Percentiles rank a stretch among this genome's conserved stretches.
These are phyloP conservation scores for Neodiprion pinetum DNA, from an alignment of 1,140 invertebrate genomes.

Conservation along the genomic window DNA sequence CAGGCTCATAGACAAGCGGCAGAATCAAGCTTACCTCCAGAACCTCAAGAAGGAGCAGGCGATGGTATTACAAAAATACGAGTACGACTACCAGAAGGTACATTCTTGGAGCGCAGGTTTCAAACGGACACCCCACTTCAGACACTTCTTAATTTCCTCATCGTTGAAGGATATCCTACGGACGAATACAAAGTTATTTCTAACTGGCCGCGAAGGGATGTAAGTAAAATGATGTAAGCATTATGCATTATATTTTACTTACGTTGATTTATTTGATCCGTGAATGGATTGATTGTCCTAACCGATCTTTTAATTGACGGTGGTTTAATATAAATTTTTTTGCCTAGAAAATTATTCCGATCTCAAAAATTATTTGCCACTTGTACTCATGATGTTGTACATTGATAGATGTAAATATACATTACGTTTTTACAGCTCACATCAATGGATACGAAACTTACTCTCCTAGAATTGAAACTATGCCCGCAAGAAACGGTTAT, in stretches of 20 bases:
- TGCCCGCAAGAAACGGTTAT: conserved; percentile 93
- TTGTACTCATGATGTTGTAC: too few relatives aligned
- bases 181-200: conserved; percentile 91
- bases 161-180: conserved; percentile 84
- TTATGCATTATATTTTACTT: conserved; percentile 7
- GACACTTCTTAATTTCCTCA: conserved; percentile 84
- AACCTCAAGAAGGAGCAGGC: conserved; percentile 64
- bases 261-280: neutral
- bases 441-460: conserved; percentile 75
- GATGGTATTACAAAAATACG: conserved; percentile 76
- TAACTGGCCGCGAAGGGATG: conserved; percentile 91
- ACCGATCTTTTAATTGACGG: too few relatives aligned
- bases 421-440: conserved; percentile 74
- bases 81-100: conserved; percentile 78
- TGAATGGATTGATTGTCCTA: too few relatives aligned
- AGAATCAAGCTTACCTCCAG: conserved; percentile 69
- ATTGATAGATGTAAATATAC: too few relatives aligned
- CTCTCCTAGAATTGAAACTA: conserved; percentile 82
- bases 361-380: neutral
- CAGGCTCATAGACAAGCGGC: conserved; percentile 66
- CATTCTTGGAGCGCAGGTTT: conserved; percentile 79
- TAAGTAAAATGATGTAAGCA: conserved; percentile 63
- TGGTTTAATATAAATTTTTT: neutral
- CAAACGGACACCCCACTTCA: conserved; percentile 70
- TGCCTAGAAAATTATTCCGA: neutral